phyloP scores from a whole-genome alignment of 2,113 vertebrate species.

The Syrrhaptes paradoxus region DNA sequence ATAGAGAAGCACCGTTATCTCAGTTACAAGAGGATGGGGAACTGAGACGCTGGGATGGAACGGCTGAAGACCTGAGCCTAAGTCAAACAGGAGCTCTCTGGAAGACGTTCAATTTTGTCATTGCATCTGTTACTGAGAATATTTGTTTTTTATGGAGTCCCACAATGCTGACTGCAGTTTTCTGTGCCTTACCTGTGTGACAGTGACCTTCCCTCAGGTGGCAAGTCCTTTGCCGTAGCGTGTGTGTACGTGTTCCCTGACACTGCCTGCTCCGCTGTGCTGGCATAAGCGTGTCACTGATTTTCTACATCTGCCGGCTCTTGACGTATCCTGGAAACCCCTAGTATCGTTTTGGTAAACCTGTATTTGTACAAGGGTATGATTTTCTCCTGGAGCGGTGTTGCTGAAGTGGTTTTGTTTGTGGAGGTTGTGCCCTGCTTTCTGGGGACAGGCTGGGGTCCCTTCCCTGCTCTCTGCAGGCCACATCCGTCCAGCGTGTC shows the following conservation, averaged over 20 bases:
- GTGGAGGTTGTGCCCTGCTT: background rate
- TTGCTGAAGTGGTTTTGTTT: background rate
- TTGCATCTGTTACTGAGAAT: background rate
- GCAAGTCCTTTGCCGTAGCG: background rate
- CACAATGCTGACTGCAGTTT: background rate
- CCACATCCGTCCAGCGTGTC: background rate
- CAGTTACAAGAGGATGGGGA: background rate
- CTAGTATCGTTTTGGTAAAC: background rate
- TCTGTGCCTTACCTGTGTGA: background rate
- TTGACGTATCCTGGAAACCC: background rate
- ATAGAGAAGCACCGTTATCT: background rate
- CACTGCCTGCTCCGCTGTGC: background rate
- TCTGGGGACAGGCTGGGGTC: background rate
- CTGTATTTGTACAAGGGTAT: background rate
- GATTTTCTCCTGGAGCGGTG: background rate
- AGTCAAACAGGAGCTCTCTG: background rate
- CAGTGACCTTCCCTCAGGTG: background rate
- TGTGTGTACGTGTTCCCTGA: rapidly evolving
- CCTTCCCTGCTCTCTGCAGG: background rate
- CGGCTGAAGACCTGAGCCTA: background rate
- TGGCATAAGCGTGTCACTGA: background rate
- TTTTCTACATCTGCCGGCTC: background rate
- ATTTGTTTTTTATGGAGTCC: background rate
- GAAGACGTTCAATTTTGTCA: background rate
- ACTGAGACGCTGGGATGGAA: rapidly evolving